phyloP scores from a whole-genome alignment of 2,888 invertebrate genomes.

The Macrophya alboannulata region DNA sequence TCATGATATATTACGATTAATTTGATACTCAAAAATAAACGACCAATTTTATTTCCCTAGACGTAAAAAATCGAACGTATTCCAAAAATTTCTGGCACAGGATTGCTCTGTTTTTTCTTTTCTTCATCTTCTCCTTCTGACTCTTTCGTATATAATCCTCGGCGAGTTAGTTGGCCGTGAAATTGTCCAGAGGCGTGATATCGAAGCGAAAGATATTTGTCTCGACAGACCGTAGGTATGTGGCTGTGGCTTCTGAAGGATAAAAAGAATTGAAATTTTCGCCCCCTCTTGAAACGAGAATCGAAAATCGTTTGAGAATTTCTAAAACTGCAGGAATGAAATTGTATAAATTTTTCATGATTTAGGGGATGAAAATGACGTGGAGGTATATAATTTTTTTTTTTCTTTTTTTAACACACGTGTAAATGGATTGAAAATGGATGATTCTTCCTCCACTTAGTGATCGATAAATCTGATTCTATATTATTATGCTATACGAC shows the following conservation, averaged over 20 bases:
- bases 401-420: too few relatives aligned
- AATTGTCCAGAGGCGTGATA: not conserved
- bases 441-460: not conserved
- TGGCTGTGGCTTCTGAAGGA: not conserved
- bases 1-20: not conserved
- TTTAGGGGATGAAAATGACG: too few relatives aligned
- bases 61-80: not conserved
- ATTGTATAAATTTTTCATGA: too few relatives aligned
- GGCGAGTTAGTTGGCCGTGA: not conserved
- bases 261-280: not conserved
- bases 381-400: too few relatives aligned
- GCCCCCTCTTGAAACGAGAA: not conserved
- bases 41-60: not conserved
- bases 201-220: not conserved
- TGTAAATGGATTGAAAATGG: not conserved
- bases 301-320: not conserved
- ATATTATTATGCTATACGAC: not conserved
- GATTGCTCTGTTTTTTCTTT: not conserved
- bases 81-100: not conserved
- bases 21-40: not conserved
- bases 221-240: not conserved
- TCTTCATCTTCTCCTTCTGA: too few relatives aligned
- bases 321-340: too few relatives aligned
- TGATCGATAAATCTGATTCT: constrained; percentile 11
- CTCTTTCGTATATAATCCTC: not conserved